Percentiles rank a stretch among this genome's conserved stretches.
Evolutionary conservation across 2,888 invertebrate species (phyloP).

Genomic region (Luperina nickerlii): DNA sequence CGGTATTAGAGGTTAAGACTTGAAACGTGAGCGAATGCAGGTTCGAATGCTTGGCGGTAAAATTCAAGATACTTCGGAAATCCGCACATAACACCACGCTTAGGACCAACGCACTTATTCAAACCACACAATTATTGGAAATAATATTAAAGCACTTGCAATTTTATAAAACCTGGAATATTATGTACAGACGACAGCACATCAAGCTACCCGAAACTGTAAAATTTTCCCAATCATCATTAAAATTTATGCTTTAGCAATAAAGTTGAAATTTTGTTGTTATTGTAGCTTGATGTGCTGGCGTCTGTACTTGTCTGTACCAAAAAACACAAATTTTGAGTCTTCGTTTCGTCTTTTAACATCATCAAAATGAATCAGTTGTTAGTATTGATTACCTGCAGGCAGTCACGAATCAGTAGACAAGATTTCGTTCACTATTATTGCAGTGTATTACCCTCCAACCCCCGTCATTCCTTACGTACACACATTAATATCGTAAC

Average conservation of each 20-base stretch:
- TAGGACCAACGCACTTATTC: neutral
- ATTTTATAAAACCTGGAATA: neutral
- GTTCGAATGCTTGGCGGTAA: slow-evolving; percentile 11
- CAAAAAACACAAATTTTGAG: neutral
- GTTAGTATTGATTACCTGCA: neutral
- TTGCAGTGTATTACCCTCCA: slow-evolving; percentile 1
- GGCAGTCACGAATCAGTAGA: neutral
- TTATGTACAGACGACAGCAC: no score
- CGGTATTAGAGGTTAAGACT: slow-evolving; percentile 45
- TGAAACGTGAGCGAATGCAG: slow-evolving; percentile 47
- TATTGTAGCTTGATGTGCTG: no score
- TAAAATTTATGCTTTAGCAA: no score
- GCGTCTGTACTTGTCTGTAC: neutral
- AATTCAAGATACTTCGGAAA: slow-evolving; percentile 14
- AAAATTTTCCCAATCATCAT: no score
- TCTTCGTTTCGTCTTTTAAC: neutral
- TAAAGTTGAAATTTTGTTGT: no score
- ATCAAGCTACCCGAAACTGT: no score
- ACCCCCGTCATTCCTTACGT: slow-evolving; percentile 12
- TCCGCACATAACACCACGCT: neutral
- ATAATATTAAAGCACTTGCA: neutral
- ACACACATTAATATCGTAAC: slow-evolving; percentile 43
- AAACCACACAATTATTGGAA: neutral
- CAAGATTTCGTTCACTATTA: neutral
- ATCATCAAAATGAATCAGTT: neutral